phyloP scores from a whole-genome alignment of 2,888 invertebrate genomes.

The Trachelus tabidus region DNA sequence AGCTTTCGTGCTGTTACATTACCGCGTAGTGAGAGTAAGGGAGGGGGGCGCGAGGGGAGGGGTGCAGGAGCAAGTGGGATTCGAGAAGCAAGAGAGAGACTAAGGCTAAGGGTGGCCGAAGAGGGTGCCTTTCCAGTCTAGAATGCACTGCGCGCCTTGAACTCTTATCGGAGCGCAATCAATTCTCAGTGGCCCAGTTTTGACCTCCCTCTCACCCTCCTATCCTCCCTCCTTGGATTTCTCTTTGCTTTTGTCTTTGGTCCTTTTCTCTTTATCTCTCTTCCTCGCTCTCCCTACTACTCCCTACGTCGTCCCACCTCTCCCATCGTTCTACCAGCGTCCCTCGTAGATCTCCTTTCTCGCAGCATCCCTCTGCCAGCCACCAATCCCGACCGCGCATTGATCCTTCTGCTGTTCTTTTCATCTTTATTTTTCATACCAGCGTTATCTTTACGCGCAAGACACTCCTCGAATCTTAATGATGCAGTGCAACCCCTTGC shows the following conservation, averaged over 20 bases:
- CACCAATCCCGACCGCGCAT: too few relatives aligned
- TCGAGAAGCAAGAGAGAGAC: slow-evolving; percentile 14
- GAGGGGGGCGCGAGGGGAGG: slow-evolving; percentile 11
- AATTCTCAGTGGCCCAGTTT: slow-evolving; percentile 29
- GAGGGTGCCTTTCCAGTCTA: slow-evolving; percentile 29
- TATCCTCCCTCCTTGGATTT: slow-evolving; percentile 1
- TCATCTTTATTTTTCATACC: slow-evolving; percentile 20
- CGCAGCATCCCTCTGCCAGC: too few relatives aligned
- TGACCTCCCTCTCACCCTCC: slow-evolving; percentile 7
- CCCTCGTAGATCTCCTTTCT: too few relatives aligned
- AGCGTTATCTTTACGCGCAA: slow-evolving; percentile 9
- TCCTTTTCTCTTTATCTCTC: neutral
- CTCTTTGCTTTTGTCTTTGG: slow-evolving; percentile 16
- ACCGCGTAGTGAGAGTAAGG: slow-evolving; percentile 13
- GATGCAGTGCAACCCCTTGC: slow-evolving; percentile 10
- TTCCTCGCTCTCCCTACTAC: neutral
- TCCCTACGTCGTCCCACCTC: too few relatives aligned
- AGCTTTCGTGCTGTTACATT: slow-evolving; percentile 37
- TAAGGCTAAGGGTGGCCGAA: slow-evolving; percentile 16
- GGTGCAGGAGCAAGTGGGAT: slow-evolving; percentile 5
- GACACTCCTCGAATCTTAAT: slow-evolving; percentile 24
- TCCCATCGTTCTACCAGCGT: too few relatives aligned
- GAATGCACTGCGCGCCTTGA: neutral
- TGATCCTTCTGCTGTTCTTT: slow-evolving; percentile 10
- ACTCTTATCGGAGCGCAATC: slow-evolving; percentile 31